Conservation (phyloP, 2,888 invertebrate species). For the Coenonympha arcania region DNA sequence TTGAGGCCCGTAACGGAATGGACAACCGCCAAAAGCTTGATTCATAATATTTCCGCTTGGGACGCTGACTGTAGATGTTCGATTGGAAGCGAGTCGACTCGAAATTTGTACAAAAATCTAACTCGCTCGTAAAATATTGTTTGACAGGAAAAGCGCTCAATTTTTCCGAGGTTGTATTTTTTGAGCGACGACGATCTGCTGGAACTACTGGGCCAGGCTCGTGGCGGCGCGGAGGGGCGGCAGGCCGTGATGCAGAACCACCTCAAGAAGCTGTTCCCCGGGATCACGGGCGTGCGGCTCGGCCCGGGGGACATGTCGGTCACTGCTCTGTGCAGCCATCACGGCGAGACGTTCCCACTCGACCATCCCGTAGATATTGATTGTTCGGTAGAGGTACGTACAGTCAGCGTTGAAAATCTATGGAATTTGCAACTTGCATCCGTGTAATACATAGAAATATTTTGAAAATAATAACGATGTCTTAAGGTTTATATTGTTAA, state of each 20-base stretch:
- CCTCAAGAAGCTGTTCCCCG: constrained; percentile 96
- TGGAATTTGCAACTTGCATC: no score
- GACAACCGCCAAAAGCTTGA: no score
- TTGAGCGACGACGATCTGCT: constrained; percentile 97
- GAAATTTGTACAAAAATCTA: no score
- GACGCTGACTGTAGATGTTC: no score
- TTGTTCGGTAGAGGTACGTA: constrained; percentile 81
- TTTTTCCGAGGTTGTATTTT: constrained; percentile 97
- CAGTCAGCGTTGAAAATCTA: no score
- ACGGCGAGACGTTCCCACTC: constrained; percentile 82
- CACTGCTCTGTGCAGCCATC: constrained; percentile 81
- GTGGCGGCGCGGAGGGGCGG: constrained; percentile 75
- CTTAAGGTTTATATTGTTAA: no score
- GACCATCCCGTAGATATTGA: constrained; percentile 80
- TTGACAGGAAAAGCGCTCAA: constrained; percentile 88
- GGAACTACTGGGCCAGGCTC: constrained; percentile 94
- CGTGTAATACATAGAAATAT: no score
- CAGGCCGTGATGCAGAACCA: constrained; percentile 93
- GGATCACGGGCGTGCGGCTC: constrained; percentile 85
- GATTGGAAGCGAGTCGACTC: no score
- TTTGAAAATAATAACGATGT: no score
- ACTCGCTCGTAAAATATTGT: no score
- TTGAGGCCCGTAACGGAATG: no score
- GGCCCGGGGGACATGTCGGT: constrained; percentile 70
- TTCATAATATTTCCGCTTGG: no score